phyloP scores from a whole-genome alignment of 2,797 vertebrate genomes.

The Pseudochromis fuscus region DNA sequence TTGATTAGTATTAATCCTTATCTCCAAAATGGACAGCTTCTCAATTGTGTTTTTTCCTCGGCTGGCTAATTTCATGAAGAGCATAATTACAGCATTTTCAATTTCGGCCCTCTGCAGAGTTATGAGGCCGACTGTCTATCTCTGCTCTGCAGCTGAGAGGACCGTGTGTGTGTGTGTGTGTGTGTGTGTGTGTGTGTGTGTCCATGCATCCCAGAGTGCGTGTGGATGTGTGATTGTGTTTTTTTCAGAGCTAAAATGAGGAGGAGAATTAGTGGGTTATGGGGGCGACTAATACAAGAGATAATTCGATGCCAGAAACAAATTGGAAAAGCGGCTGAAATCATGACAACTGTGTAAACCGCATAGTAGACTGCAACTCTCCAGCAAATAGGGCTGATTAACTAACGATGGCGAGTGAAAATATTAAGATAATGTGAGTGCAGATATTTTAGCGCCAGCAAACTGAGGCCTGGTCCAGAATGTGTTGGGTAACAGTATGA shows the following conservation, averaged over 20 bases:
- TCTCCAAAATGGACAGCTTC: conserved; percentile 77
- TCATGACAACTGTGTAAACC: conserved; percentile 45
- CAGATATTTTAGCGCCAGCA: conserved; percentile 25
- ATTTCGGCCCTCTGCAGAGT: conserved; percentile 72
- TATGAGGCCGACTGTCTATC: conserved; percentile 71
- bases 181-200: conserved; percentile 13
- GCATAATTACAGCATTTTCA: conserved; percentile 83
- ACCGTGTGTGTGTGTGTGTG: conserved; percentile 7
- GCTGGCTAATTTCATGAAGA: conserved; percentile 83
- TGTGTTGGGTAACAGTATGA: conserved; percentile 54
- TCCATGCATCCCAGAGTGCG: conserved; percentile 37
- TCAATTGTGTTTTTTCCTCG: conserved; percentile 70
- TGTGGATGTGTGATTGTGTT: conserved; percentile 39
- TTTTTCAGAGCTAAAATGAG: conserved; percentile 56
- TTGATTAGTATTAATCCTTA: conserved; percentile 80
- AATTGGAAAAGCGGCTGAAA: conserved; percentile 54
- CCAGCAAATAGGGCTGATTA: conserved; percentile 45
- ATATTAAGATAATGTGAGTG: conserved; percentile 36
- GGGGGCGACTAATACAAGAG: conserved; percentile 56
- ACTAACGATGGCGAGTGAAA: conserved; percentile 27
- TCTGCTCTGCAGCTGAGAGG: conserved; percentile 72
- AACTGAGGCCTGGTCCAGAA: conserved; percentile 46
- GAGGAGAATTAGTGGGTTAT: conserved; percentile 51
- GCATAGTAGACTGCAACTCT: conserved; percentile 3
- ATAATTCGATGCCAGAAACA: conserved; percentile 55